Evolutionary conservation across 1,140 invertebrate genomes (phyloP).

Genomic region (Euschistus heros): DNA sequence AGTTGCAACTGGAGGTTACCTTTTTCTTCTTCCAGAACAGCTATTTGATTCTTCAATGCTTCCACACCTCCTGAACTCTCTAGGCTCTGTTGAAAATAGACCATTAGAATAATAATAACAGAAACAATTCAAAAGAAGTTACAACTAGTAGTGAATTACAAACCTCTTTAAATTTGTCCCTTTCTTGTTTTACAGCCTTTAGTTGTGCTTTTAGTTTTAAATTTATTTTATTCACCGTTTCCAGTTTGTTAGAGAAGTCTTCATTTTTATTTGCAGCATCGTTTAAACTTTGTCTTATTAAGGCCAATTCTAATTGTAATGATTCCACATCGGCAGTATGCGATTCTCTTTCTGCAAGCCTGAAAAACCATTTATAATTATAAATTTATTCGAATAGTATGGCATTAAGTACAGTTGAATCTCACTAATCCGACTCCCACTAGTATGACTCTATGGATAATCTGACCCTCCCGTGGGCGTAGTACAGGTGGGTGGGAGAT

Average conservation of each 20-base stretch:
- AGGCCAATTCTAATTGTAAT: not conserved
- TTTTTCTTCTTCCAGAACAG: constrained; percentile 80
- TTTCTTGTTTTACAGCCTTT: constrained; percentile 70
- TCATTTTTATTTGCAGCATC: constrained; percentile 30
- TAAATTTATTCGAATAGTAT: constrained; percentile 7
- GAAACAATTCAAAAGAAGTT: not conserved
- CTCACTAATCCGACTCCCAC: no score
- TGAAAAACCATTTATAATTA: not conserved
- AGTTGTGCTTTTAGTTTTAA: constrained; percentile 75
- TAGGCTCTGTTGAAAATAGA: constrained; percentile 31
- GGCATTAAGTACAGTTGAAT: no score
- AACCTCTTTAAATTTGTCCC: constrained; percentile 59
- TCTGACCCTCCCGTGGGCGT: no score
- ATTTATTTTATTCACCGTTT: constrained; percentile 44
- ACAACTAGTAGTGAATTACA: not conserved
- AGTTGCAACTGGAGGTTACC: constrained; percentile 73
- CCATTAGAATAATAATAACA: not conserved
- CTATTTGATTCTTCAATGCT: constrained; percentile 58
- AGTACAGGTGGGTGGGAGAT: no score
- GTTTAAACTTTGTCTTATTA: not conserved
- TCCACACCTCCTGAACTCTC: constrained; percentile 57
- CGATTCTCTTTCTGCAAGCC: constrained; percentile 1
- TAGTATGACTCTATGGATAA: no score
- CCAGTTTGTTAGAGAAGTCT: constrained; percentile 54
- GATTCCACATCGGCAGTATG: not conserved